Evolutionary conservation across 2,888 invertebrate species (phyloP).

Genomic region (Dione juno): DNA sequence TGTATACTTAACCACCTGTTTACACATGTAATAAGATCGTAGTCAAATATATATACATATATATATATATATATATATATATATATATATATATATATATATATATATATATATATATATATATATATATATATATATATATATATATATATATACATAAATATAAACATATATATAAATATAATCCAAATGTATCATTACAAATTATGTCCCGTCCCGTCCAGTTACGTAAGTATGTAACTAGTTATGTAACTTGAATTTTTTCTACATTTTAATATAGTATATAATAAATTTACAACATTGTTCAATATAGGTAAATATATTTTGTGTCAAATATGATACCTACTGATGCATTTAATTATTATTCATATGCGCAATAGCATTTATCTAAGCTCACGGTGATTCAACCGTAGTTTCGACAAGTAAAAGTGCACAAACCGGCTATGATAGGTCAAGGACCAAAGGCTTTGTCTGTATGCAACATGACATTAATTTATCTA

Average conservation of each 20-base stretch:
- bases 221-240: no score
- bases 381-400: constrained; percentile 37
- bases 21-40: background rate
- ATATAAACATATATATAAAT: no score
- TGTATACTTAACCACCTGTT: constrained; percentile 26
- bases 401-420: constrained; percentile 58
- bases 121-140: no score
- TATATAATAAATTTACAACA: background rate
- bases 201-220: no score
- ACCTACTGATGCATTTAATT: background rate
- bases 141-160: no score
- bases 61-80: no score
- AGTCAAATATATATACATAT: background rate
- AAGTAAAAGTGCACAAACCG: constrained; percentile 69
- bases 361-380: background rate
- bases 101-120: no score
- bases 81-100: no score
- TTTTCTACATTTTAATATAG: no score
- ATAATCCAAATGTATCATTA: no score
- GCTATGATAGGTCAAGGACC: constrained; percentile 70
- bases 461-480: constrained; percentile 55
- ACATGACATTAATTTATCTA: constrained; percentile 37
- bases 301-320: background rate
- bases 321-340: no score
- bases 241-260: no score